Base-by-base conservation (phyloP, 64 coral and sea anemone genomes). In the Stylophora pistillata region DNA sequence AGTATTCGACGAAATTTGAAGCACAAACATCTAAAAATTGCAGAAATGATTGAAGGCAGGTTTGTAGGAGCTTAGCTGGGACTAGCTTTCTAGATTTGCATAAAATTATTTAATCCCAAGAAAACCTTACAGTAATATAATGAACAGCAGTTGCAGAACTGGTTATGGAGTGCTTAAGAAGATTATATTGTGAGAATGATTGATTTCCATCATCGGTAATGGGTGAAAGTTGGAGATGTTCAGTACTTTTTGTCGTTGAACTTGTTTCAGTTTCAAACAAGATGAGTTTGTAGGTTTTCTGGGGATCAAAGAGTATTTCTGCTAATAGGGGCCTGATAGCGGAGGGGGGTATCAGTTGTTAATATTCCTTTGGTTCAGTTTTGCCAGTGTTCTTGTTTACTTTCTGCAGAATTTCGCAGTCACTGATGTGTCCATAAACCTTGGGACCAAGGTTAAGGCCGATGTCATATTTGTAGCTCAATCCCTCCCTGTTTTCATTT, bases 221-320 rank as follows among this genome's bases (percentile, higher is more conserved):
- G 17, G 11, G 0, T 6, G 74, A 77, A 23, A 77, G 74, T 77
- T 77, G 74, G 47, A 77, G 74, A 10, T 55, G 34, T 77, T 77
- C 74, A 21, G 74, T 77, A n/a, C 74, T 77, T 77, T 52, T 77
- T 77, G 47, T 23, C 2, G n/a, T n/a, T n/a, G n/a, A n/a, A n/a
- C n/a, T n/a, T n/a, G n/a, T n/a, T n/a, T n/a, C n/a, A n/a, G n/a
- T 77, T n/a, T 55, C 74, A 77, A 77, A 77, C 17, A 77, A 34
- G 17, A 77, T 17, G 55, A 77, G 47, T 74, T 74, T 74, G 72
- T 74, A 74, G 3, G 31, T 74, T 74, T 74, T 74, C 15, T 74
- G 30, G 17, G 74, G 41, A 77, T 77, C 74, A 77, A 77, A 77
- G 47, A n/a, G 47, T 77, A 77, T 77, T 77, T n/a, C n/a, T n/a